phyloP scores from a whole-genome alignment of 2,888 invertebrate genomes.

The Drosophila pseudotakahashii region DNA sequence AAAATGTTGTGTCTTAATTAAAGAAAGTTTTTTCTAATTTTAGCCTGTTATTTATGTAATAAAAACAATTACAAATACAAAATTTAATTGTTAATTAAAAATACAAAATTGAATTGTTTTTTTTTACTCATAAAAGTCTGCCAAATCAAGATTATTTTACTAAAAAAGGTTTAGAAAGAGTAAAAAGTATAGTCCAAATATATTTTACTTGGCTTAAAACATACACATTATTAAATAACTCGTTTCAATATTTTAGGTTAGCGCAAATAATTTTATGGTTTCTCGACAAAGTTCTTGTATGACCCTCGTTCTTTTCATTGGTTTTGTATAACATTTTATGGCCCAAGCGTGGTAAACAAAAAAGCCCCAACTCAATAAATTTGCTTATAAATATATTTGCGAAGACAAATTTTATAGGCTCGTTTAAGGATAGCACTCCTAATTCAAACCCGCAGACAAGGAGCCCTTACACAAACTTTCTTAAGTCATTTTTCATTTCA shows the following conservation, averaged over 20 bases:
- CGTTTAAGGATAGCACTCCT: slow-evolving; percentile 42
- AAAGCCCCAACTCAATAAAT: slow-evolving; percentile 44
- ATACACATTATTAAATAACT: too few species aligned
- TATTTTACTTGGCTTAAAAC: too few species aligned
- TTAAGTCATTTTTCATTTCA: slow-evolving; percentile 82
- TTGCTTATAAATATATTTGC: slow-evolving; percentile 55
- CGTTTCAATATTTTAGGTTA: not conserved
- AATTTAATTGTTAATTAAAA: too few species aligned
- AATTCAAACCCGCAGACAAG: slow-evolving; percentile 10
- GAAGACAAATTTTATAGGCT: slow-evolving; percentile 53
- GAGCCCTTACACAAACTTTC: slow-evolving; percentile 3
- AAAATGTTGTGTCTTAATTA: too few species aligned
- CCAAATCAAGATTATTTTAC: too few species aligned
- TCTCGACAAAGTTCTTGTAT: not conserved
- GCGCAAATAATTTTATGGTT: not conserved
- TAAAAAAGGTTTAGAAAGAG: too few species aligned
- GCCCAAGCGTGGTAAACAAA: slow-evolving; percentile 40
- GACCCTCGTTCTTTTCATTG: slow-evolving; percentile 36
- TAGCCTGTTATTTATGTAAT: too few species aligned
- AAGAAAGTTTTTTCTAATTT: too few species aligned
- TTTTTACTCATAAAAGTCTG: too few species aligned
- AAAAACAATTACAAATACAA: too few species aligned
- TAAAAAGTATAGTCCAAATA: too few species aligned
- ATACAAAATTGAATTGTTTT: too few species aligned
- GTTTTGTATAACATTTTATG: slow-evolving; percentile 62